phyloP scores from a whole-genome alignment of 2,888 invertebrate genomes.

The Selenia dentaria region DNA sequence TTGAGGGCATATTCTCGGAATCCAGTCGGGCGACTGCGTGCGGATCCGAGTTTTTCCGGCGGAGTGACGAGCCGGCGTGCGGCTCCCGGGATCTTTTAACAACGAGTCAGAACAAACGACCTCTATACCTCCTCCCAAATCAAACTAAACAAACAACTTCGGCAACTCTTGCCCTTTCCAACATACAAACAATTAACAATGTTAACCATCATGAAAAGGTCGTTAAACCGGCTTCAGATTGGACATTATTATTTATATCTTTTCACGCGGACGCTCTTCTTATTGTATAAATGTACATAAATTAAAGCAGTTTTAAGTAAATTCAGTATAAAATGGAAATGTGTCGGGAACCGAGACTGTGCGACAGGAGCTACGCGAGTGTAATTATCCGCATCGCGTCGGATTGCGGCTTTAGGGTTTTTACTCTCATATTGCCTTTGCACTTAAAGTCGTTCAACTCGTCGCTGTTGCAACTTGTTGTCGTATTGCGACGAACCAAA shows the following conservation, averaged over 20 bases:
- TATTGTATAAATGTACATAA: neutral
- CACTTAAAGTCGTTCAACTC: neutral
- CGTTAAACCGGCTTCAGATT: neutral
- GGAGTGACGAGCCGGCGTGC: neutral
- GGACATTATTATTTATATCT: neutral
- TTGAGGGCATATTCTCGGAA: conserved; percentile 1
- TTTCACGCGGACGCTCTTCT: neutral
- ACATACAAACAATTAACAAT: neutral
- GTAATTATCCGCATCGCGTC: neutral
- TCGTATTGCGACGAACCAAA: no score
- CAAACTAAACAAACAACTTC: neutral
- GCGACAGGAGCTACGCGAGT: neutral
- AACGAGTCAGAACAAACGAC: neutral
- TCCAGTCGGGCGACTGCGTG: conserved; percentile 1
- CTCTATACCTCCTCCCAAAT: no score
- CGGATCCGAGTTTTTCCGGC: neutral
- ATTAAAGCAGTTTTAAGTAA: neutral
- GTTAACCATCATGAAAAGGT: neutral
- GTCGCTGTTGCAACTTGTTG: no score
- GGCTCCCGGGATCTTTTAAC: neutral
- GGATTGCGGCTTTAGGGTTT: neutral
- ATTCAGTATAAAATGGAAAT: neutral
- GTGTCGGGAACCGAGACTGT: neutral
- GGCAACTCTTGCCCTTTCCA: neutral
- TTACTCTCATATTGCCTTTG: neutral